Percentiles rank a stretch among this genome's conserved stretches.
Conservation (phyloP, 2,888 invertebrate species). For the Plagodis dolabraria region DNA sequence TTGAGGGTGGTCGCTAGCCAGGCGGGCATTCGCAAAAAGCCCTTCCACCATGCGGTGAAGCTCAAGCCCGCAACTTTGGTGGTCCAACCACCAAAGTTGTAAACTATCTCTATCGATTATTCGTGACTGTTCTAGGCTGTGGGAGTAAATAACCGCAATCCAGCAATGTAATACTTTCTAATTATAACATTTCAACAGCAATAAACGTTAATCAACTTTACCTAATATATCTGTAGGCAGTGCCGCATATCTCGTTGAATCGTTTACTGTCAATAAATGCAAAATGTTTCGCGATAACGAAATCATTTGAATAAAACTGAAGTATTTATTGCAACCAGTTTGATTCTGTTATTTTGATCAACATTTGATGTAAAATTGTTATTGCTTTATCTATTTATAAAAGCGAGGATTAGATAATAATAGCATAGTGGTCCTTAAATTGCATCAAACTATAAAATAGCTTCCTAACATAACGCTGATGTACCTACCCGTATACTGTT, state of each 20-base stretch:
- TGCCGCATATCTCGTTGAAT: slow-evolving; percentile 19
- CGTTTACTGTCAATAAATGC: slow-evolving; percentile 20
- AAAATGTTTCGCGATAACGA: slow-evolving; percentile 23
- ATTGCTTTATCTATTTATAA: no score
- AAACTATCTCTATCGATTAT: neutral
- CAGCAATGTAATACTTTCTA: slow-evolving; percentile 14
- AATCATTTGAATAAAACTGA: slow-evolving; percentile 10
- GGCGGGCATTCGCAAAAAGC: no score
- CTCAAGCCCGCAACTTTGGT: no score
- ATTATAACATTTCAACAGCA: slow-evolving; percentile 22
- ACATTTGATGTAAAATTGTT: neutral
- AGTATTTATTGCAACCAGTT: slow-evolving; percentile 7
- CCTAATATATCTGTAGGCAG: slow-evolving; percentile 22
- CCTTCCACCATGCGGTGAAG: no score
- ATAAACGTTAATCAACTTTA: slow-evolving; percentile 22
- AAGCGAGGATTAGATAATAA: no score
- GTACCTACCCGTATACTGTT: no score
- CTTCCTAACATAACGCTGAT: no score
- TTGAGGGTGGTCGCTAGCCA: no score
- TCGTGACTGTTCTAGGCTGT: neutral
- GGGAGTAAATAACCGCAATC: slow-evolving; percentile 6
- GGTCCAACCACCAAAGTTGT: neutral
- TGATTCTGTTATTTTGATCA: neutral
- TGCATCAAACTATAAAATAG: no score
- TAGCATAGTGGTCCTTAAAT: no score